Percentiles rank a stretch among this genome's conserved stretches.
These are phyloP conservation scores for Pollimyrus isidori DNA, from an alignment of 2,113 vertebrate species.

Conservation along the genomic window DNA sequence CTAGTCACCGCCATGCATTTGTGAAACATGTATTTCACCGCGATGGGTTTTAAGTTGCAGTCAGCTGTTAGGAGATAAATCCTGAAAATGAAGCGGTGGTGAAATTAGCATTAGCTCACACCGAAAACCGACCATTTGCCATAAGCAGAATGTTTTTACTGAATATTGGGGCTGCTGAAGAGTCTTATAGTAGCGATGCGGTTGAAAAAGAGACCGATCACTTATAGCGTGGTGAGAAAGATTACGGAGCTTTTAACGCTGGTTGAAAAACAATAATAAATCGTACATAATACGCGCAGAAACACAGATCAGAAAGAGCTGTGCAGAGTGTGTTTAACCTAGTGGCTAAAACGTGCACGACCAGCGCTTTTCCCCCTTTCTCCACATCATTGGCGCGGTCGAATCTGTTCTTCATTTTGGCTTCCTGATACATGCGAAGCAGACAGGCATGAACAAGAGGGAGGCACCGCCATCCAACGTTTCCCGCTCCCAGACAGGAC, in stretches of 20 bases:
- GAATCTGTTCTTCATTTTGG: constrained; percentile 52
- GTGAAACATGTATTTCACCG: background rate
- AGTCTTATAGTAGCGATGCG: background rate
- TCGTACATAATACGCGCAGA: constrained; percentile 25
- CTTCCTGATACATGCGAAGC: constrained; percentile 52
- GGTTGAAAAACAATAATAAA: constrained; percentile 21
- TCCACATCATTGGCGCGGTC: constrained; percentile 27
- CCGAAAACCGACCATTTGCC: background rate
- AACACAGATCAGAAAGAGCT: constrained; percentile 29
- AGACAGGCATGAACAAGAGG: constrained; percentile 41
- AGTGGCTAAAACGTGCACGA: constrained; percentile 21
- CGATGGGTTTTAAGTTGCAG: background rate
- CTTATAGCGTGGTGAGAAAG: constrained; percentile 4
- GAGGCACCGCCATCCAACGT: constrained; percentile 44
- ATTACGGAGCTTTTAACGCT: constrained; percentile 10
- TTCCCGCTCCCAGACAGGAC: constrained; percentile 43
- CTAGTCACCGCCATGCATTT: background rate
- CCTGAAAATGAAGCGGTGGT: background rate
- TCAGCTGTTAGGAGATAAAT: background rate
- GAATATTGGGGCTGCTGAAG: background rate
- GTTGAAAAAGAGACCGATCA: background rate
- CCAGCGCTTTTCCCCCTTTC: constrained; percentile 17
- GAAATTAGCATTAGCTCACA: background rate
- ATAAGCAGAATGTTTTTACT: background rate
- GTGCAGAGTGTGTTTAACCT: constrained; percentile 32